Percentiles rank a stretch among this genome's conserved stretches.
These are phyloP conservation scores for Mimachlamys varia DNA, from an alignment of 2,888 invertebrate species.

Conservation along the genomic window DNA sequence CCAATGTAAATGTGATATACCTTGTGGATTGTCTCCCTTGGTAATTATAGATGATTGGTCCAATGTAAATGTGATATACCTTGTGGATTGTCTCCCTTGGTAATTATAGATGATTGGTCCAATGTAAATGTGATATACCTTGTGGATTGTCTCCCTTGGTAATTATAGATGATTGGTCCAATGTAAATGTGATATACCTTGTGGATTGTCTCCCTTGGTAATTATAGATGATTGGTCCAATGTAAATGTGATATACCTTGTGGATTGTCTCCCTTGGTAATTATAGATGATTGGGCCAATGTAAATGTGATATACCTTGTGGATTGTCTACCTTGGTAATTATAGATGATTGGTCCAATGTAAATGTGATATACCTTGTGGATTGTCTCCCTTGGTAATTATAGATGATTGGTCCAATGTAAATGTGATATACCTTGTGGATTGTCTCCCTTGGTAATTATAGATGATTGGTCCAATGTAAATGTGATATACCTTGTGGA, in stretches of 20 bases:
- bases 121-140: no score
- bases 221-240: conserved; percentile 96
- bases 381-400: conserved; percentile 90
- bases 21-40: conserved; percentile 85
- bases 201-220: conserved; percentile 88
- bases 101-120: conserved; percentile 96
- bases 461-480: no score
- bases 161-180: conserved; percentile 97
- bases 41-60: conserved; percentile 97
- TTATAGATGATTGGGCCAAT: conserved; percentile 95
- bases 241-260: no score
- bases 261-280: conserved; percentile 89
- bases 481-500: conserved; percentile 84
- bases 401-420: no score
- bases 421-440: conserved; percentile 83
- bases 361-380: no score
- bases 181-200: no score
- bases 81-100: conserved; percentile 87
- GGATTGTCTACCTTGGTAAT: conserved; percentile 89
- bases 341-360: conserved; percentile 96
- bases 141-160: conserved; percentile 86
- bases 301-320: no score
- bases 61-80: no score
- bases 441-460: conserved; percentile 92
- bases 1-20: no score